Conservation (phyloP, 1,140 invertebrate genomes). For the Drusus annulatus region DNA sequence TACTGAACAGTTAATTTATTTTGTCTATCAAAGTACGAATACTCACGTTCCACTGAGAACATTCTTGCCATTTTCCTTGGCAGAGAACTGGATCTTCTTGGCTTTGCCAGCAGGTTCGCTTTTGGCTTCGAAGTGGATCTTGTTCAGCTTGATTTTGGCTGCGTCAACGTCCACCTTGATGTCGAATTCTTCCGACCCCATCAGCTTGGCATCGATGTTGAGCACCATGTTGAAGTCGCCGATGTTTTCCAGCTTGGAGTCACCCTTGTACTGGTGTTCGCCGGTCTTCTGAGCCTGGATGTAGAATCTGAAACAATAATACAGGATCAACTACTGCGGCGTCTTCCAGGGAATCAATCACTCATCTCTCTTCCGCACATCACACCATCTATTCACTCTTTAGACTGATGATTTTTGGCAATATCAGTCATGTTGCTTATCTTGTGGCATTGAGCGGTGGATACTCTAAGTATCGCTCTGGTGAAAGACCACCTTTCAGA, state of each 20-base stretch:
- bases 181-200: constrained; percentile 77
- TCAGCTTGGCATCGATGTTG: constrained; percentile 72
- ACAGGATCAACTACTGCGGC: neutral
- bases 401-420: too few relatives aligned
- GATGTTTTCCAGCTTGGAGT: constrained; percentile 70
- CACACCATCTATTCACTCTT: too few relatives aligned
- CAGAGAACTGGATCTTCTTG: constrained; percentile 75
- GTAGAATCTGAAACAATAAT: constrained; percentile 64
- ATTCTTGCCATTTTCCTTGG: constrained; percentile 76
- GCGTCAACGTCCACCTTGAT: constrained; percentile 78
- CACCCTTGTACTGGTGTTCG: constrained; percentile 71
- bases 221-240: constrained; percentile 70
- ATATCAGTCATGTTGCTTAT: too few relatives aligned
- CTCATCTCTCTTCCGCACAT: too few relatives aligned
- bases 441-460: too few relatives aligned
- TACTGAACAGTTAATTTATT: too few relatives aligned
- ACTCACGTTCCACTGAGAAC: constrained; percentile 78
- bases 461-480: too few relatives aligned
- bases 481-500: too few relatives aligned
- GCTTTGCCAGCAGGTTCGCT: constrained; percentile 73
- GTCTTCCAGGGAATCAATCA: too few relatives aligned
- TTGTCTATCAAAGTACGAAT: too few relatives aligned
- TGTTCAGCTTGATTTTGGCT: constrained; percentile 76
- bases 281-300: constrained; percentile 68
- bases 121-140: constrained; percentile 76